A percentile compares a stretch with the other conserved stretches of the same genome.
These are phyloP conservation scores for Chironomus tepperi DNA, from an alignment of 1,140 invertebrate species.

Conservation along the genomic window DNA sequence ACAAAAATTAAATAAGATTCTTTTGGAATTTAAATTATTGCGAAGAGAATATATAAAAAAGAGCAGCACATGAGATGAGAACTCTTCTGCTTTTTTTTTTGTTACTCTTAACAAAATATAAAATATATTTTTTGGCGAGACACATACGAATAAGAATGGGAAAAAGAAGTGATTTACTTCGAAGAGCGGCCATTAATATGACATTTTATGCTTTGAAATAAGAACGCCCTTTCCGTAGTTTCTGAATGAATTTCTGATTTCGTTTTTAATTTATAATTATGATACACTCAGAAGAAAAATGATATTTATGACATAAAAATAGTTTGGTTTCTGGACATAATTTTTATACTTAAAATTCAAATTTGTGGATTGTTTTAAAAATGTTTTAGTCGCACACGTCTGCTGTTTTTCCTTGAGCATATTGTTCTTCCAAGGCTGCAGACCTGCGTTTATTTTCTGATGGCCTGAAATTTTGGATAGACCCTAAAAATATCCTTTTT, in stretches of 20 bases:
- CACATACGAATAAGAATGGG: not conserved
- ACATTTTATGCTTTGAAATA: constrained; percentile 23
- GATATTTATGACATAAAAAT: not conserved
- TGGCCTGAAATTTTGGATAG: no score
- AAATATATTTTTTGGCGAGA: not conserved
- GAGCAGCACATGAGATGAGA: constrained; percentile 1
- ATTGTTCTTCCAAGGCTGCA: no score
- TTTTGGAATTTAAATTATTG: constrained; percentile 5
- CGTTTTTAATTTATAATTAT: no score
- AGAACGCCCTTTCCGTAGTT: not conserved
- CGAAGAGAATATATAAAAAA: not conserved
- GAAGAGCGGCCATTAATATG: constrained; percentile 17
- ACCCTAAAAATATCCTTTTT: no score
- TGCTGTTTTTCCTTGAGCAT: no score
- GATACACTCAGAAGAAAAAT: not conserved
- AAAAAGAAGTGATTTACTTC: constrained; percentile 21
- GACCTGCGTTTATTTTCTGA: no score
- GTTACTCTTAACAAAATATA: no score
- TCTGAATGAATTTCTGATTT: not conserved
- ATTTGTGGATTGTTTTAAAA: no score
- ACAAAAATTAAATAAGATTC: not conserved
- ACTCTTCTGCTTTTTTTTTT: not conserved
- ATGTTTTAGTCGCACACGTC: no score
- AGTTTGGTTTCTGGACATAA: no score
- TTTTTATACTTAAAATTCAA: no score